Percentiles rank a stretch among this genome's conserved stretches.
phyloP scores from a whole-genome alignment of 2,113 vertebrate species.

The Lepisosteus osseus region DNA sequence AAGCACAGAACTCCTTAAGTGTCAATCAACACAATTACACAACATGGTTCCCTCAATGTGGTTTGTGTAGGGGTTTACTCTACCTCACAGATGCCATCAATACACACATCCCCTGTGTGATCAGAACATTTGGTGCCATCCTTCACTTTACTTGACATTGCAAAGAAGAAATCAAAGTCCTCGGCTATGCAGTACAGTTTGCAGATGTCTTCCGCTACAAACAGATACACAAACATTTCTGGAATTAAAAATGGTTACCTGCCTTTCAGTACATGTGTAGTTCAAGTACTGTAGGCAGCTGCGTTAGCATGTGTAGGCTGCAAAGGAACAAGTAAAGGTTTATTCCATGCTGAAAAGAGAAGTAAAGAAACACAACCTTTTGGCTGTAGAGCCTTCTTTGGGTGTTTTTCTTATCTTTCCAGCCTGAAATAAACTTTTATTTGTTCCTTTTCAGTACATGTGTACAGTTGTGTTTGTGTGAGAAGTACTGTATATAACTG shows the following conservation, averaged over 20 bases:
- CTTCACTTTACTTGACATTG: slow-evolving; percentile 95
- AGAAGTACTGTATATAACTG: slow-evolving; percentile 7
- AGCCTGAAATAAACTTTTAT: no score
- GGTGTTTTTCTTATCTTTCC: no score
- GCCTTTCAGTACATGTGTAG: no score
- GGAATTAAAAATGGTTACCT: not conserved
- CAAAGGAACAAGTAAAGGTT: no score
- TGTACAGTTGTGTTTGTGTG: not conserved
- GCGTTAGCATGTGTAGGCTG: no score
- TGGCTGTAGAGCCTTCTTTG: no score
- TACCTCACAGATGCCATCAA: slow-evolving; percentile 94
- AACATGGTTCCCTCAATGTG: not conserved
- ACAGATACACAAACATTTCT: not conserved
- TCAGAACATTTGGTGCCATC: slow-evolving; percentile 88
- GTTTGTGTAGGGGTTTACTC: slow-evolving; percentile 13
- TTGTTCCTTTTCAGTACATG: not conserved
- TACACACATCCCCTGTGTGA: slow-evolving; percentile 79
- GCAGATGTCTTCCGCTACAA: slow-evolving; percentile 87
- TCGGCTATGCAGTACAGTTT: slow-evolving; percentile 99
- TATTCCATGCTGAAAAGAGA: no score
- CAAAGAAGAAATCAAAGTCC: slow-evolving; percentile 98
- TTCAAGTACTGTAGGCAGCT: no score
- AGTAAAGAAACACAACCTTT: no score
- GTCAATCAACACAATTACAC: not conserved
- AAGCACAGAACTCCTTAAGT: not conserved